Percentiles rank a stretch among this genome's conserved stretches.
These are phyloP conservation scores for Elephantulus edwardii DNA, from an alignment of 2,113 vertebrate genomes.

Conservation along the genomic window DNA sequence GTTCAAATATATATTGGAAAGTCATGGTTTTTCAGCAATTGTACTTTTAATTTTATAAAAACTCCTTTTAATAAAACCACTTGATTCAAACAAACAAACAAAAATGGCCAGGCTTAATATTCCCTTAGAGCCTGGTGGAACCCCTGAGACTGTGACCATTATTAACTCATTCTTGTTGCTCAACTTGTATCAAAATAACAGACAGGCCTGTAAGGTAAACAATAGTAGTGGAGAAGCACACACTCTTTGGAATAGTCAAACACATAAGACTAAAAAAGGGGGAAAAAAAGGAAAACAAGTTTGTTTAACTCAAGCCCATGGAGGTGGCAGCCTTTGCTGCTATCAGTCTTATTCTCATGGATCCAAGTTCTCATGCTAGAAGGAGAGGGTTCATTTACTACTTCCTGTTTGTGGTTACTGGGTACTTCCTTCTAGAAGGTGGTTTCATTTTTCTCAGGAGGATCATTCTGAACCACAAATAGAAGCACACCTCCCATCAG, in stretches of 20 bases:
- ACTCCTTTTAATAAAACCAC: not conserved
- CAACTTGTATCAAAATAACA: too few species aligned
- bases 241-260: too few species aligned
- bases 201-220: too few species aligned
- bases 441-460: conserved; percentile 6
- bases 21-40: not conserved
- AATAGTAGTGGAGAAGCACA: too few species aligned
- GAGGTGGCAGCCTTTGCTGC: not conserved
- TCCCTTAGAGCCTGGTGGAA: too few species aligned
- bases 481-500: not conserved
- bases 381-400: not conserved
- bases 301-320: not conserved
- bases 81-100: not conserved
- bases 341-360: not conserved
- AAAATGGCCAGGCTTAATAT: too few species aligned
- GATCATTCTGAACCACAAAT: not conserved
- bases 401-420: not conserved
- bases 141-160: too few species aligned
- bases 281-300: not conserved
- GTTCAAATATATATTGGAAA: not conserved
- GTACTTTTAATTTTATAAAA: not conserved
- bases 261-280: too few species aligned
- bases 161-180: too few species aligned
- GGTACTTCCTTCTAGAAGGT: not conserved
- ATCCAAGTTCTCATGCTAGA: not conserved